Evolutionary conservation across 2,888 invertebrate genomes (phyloP), one percentile per base, ranked within the genome.

Genomic region (Zaprionus obscuricornis): DNA sequence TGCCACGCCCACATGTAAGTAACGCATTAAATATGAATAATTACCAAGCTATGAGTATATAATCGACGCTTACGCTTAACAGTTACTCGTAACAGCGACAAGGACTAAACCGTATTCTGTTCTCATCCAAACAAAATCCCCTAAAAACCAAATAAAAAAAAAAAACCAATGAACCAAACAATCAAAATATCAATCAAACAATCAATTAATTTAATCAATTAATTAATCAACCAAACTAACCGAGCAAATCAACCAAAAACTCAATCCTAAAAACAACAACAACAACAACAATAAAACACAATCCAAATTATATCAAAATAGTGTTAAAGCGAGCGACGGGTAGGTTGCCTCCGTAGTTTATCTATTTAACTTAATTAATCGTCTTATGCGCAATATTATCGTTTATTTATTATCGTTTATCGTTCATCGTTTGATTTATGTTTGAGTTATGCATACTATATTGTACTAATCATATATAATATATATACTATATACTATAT

Each of bases 61-160:
- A 85, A 85, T 81, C 68, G 75, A 54, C 63, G 65, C 74, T 79
- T 69, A 76, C 85, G 75, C n/a, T 88, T 77, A 81, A 83, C 79
- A 78, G 83, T 87, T 79, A 57, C 49, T 27, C 57, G 37, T 57
- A 62, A 74, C 68, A 71, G 62, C 77, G 89, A 66, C 89, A 88
- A 89, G 87, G 90, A 78, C 89, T 88, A 89, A 89, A 89, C 88
- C 87, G 90, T 89, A 89, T 89, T 89, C 88, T 75, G 88, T 84
- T 76, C 83, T 85, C 86, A 58, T 68, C 58, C 75, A 54, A 73
- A 36, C 22, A 47, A 33, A 36, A 39, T 22, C 26, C 33, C 31
- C 33, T 27, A 54, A 20, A 2, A 50, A 37, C 39, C 33, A 43
- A 34, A 34, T 36, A 14, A 18, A 34, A 40, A 14, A 26, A 13